Evolutionary conservation across 2,888 invertebrate species (phyloP), one percentile per base, ranked within the genome.

Genomic region (Malthinus flaveolus): DNA sequence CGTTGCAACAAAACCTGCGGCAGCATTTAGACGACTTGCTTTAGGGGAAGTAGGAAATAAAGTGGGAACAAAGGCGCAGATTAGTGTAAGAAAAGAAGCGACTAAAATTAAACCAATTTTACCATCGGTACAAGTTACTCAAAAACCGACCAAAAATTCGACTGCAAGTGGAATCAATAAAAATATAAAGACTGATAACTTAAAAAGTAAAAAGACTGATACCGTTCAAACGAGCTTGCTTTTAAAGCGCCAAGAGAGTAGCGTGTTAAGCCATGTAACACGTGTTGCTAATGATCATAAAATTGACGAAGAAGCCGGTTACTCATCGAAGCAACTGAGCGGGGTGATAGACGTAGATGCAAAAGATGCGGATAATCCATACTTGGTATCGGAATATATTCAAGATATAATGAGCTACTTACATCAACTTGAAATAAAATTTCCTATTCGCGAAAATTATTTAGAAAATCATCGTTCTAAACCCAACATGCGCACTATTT

Each of bases 351-450:
- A 59, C 42, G 47, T 45, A 4, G 57, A 66, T 46, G 45, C 66
- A 44, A 58, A 85, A 46, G 91, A 93, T 72, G 82, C 80, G 36
- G 83, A 85, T 42, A 93, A 92, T 76, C 89, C 92, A 2, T 82
- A 90, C 66, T 83, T 94, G 67, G 89, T 93, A 73, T 85, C 90
- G 10, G 88, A 89, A 67, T 97, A 96, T 76, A 89, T 91, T 32
- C 89, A 91, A 64, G 95, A 97, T 69, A 97, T 97, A 73, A 95
- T 94, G 74, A 80, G 81, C 11, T 94, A 97, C 79, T 82, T 97
- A 72, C 85, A 86, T 63, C 79, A 84, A 47, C 77, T 95, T 60
- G 97, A 97, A 82, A 75, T 76, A 11, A 82, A 85, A 65, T 88
- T 85, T 75, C 81, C 85, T 2, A 84, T 96, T 56, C 77, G 80